Conservation (phyloP, 2,113 vertebrate genomes). For the Onychostoma macrolepis region DNA sequence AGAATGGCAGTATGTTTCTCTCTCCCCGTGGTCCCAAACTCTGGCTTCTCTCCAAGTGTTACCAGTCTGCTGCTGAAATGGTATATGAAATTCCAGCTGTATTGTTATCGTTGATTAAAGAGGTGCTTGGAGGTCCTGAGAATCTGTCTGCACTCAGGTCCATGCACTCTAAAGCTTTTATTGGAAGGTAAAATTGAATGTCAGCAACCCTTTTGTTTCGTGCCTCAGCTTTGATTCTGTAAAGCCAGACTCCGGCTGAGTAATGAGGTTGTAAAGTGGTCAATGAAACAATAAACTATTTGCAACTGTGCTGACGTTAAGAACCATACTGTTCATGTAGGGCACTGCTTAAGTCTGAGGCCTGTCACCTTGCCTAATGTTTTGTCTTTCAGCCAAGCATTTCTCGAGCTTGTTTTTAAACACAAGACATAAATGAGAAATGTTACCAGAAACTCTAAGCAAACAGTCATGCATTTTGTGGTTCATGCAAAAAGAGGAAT, state of each 20-base stretch:
- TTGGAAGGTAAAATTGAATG: conserved; percentile 55
- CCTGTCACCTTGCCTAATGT: not conserved
- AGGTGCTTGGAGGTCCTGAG: conserved; percentile 52
- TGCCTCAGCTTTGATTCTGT: conserved; percentile 47
- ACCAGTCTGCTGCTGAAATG: conserved; percentile 34
- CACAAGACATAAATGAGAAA: not conserved
- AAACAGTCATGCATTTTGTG: not conserved
- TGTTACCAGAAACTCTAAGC: not conserved
- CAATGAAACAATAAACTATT: conserved; percentile 45
- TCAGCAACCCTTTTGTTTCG: conserved; percentile 54
- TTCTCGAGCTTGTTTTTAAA: not conserved
- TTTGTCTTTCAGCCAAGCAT: not conserved
- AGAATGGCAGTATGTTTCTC: not conserved
- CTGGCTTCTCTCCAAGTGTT: conserved; percentile 36
- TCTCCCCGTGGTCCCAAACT: conserved; percentile 14
- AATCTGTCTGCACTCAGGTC: conserved; percentile 49
- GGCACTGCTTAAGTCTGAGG: not conserved
- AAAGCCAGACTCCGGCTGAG: conserved; percentile 39
- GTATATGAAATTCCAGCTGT: conserved; percentile 36
- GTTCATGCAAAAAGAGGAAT: not conserved
- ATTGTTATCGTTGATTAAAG: conserved; percentile 52
- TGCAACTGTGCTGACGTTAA: conserved; percentile 28
- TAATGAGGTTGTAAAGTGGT: conserved; percentile 45
- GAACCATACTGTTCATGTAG: not conserved
- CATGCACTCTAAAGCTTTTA: conserved; percentile 48